phyloP scores from a whole-genome alignment of 2,888 invertebrate species.

The Drosophila paucipuncta region DNA sequence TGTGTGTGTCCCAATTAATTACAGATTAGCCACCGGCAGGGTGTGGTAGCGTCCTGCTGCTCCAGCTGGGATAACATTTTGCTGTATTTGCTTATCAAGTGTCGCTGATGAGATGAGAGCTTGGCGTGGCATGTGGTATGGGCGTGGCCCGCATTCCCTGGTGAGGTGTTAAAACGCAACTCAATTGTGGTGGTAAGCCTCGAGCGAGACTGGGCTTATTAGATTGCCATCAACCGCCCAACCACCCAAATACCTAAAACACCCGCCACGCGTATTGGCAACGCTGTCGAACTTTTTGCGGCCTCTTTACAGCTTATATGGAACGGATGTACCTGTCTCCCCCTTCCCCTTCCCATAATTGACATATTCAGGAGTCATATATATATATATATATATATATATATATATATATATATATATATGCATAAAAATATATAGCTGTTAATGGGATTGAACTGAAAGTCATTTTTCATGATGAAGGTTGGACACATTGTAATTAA shows the following conservation, averaged over 20 bases:
- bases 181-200: constrained; percentile 50
- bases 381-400: neutral
- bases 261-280: neutral
- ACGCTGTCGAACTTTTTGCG: constrained; percentile 19
- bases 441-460: constrained; percentile 1
- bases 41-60: constrained; percentile 28
- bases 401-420: neutral
- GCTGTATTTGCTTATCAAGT: constrained; percentile 67
- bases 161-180: constrained; percentile 21
- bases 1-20: constrained; percentile 75
- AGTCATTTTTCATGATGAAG: constrained; percentile 28
- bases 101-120: constrained; percentile 17
- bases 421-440: neutral
- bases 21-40: constrained; percentile 71
- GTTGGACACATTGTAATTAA: constrained; percentile 54
- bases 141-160: constrained; percentile 8
- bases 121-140: too few relatives aligned
- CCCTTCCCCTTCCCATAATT: constrained; percentile 48
- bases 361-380: constrained; percentile 57
- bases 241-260: neutral
- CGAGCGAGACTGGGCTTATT: neutral
- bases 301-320: constrained; percentile 16
- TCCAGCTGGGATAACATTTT: constrained; percentile 34
- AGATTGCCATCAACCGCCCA: neutral
- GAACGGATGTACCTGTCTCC: constrained; percentile 4